Evolutionary conservation across 2,888 invertebrate genomes (phyloP).

Genomic region (Limnephilus marmoratus): DNA sequence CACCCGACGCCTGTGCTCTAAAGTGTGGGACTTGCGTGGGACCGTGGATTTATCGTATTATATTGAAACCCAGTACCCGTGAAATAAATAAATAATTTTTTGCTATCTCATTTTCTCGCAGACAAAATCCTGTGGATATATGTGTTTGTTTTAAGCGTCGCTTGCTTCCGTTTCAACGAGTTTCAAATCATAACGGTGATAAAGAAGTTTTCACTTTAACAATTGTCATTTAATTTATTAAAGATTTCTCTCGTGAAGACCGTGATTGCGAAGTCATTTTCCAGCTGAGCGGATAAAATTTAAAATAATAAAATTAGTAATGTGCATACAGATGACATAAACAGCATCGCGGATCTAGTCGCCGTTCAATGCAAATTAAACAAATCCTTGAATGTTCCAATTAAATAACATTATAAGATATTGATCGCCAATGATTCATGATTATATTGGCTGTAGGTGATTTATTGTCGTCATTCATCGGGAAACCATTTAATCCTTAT

Average conservation of each 20-base stretch:
- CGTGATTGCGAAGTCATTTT: not conserved
- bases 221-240: not conserved
- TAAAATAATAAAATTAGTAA: not conserved
- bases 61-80: no score
- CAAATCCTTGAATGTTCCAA: not conserved
- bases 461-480: not conserved
- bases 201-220: no score
- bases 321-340: not conserved
- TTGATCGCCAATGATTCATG: not conserved
- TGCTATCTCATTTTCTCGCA: no score
- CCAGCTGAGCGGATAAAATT: not conserved
- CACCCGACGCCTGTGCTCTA: no score
- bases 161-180: no score
- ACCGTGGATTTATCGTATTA: no score
- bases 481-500: not conserved
- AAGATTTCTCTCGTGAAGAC: not conserved
- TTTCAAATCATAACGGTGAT: no score
- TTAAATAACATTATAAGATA: not conserved
- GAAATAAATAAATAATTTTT: no score
- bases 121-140: no score
- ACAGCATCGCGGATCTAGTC: not conserved
- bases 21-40: no score
- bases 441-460: not conserved
- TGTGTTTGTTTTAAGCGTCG: no score
- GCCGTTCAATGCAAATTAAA: not conserved